These are phyloP conservation scores for Mamestra configurata DNA, from an alignment of 1,140 invertebrate species.

Conservation along the genomic window DNA sequence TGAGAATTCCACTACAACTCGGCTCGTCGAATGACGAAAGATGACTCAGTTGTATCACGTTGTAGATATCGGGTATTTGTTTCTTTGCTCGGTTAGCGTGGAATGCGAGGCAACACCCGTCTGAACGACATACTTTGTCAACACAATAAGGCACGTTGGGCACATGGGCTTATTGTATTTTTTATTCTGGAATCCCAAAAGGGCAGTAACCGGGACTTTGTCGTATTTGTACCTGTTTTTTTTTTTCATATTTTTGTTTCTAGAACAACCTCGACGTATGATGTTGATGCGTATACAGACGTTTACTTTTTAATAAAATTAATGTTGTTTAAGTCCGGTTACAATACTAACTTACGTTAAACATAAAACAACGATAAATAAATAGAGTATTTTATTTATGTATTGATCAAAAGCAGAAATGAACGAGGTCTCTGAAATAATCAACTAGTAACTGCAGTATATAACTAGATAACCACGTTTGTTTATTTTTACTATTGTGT, in stretches of 20 bases:
- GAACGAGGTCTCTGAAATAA: background rate
- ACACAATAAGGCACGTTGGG: slow-evolving; percentile 52
- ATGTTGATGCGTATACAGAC: background rate
- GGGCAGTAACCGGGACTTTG: background rate
- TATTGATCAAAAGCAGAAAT: background rate
- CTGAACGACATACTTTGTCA: slow-evolving; percentile 54
- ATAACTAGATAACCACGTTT: background rate
- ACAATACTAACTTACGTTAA: background rate
- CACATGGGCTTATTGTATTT: background rate
- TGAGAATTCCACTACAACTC: slow-evolving; percentile 61
- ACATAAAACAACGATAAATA: background rate
- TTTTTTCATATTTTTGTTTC: background rate
- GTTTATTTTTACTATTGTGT: background rate
- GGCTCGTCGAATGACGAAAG: slow-evolving; percentile 72
- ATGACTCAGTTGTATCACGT: slow-evolving; percentile 80
- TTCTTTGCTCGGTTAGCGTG: slow-evolving; percentile 60
- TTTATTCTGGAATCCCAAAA: slow-evolving; percentile 10
- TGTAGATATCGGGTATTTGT: slow-evolving; percentile 66
- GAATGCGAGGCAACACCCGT: slow-evolving; percentile 57
- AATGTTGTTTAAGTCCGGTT: background rate
- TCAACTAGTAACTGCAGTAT: background rate
- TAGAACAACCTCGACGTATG: background rate
- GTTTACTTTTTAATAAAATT: background rate
- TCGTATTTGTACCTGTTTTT: background rate
- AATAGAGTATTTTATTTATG: background rate